phyloP scores from a whole-genome alignment of 2,797 vertebrate genomes.

The Denticeps clupeoides region DNA sequence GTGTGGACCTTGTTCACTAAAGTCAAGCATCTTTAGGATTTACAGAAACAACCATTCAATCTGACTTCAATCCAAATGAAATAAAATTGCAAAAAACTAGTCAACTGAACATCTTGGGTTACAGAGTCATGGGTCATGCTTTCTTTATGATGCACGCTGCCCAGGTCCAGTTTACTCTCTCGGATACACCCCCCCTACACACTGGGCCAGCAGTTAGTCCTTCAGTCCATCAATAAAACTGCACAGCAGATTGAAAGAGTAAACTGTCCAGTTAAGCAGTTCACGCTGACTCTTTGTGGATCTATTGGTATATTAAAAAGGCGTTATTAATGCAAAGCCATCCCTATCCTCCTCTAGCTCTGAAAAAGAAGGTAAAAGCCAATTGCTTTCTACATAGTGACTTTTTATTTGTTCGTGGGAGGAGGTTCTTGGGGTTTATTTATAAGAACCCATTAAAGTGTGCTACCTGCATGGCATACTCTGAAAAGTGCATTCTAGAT shows the following conservation, averaged over 20 bases:
- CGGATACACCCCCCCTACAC: too few relatives aligned
- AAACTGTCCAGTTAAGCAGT: slow-evolving; percentile 30
- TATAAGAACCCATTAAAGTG: slow-evolving; percentile 65
- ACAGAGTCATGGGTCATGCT: too few relatives aligned
- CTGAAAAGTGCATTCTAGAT: slow-evolving; percentile 45
- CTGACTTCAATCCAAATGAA: too few relatives aligned
- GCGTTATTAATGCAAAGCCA: slow-evolving; percentile 57
- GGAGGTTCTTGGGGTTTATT: slow-evolving; percentile 52
- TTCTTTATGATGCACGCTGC: too few relatives aligned
- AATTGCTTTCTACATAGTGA: slow-evolving; percentile 52
- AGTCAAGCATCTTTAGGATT: too few relatives aligned
- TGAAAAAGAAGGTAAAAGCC: slow-evolving; percentile 58
- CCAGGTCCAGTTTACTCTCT: too few relatives aligned
- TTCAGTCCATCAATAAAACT: not conserved
- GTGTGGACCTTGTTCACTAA: too few relatives aligned
- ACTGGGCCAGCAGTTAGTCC: slow-evolving; percentile 13
- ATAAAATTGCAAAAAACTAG: too few relatives aligned
- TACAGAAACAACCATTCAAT: too few relatives aligned
- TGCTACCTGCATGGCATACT: slow-evolving; percentile 49
- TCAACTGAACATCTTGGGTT: too few relatives aligned
- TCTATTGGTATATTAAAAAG: slow-evolving; percentile 48
- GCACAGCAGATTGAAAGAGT: slow-evolving; percentile 2
- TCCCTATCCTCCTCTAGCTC: slow-evolving; percentile 55
- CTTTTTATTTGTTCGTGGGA: slow-evolving; percentile 60
- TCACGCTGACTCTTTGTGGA: slow-evolving; percentile 38